Percentiles rank a stretch among this genome's conserved stretches.
phyloP scores from a whole-genome alignment of 2,113 vertebrate genomes.

The Thryonomys swinderianus region DNA sequence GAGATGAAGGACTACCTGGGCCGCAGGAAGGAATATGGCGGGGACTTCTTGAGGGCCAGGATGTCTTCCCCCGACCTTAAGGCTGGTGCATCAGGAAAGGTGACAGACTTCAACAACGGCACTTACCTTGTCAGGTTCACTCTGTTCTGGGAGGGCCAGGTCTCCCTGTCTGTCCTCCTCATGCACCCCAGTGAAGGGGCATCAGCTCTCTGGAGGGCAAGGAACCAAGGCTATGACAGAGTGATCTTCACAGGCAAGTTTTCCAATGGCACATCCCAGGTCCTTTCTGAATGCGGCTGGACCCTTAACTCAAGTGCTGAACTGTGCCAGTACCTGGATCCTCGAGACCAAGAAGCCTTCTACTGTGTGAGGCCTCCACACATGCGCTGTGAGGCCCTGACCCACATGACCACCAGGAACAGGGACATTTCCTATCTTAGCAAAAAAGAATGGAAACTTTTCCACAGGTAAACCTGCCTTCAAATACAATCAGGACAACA shows the following conservation, averaged over 20 bases:
- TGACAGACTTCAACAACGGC: conserved; percentile 77
- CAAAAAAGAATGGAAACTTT: conserved; percentile 42
- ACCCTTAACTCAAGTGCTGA: conserved; percentile 42
- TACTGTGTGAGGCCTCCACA: conserved; percentile 64
- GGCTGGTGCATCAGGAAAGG: conserved; percentile 68
- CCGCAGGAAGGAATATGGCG: conserved; percentile 69
- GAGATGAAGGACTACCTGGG: conserved; percentile 68
- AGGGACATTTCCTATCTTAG: conserved; percentile 52
- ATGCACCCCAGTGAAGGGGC: conserved; percentile 80
- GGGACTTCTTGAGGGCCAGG: conserved; percentile 79
- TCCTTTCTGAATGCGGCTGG: conserved; percentile 67
- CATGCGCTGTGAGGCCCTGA: conserved; percentile 56
- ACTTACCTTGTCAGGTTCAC: conserved; percentile 79
- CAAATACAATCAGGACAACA: neutral
- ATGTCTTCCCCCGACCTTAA: conserved; percentile 63
- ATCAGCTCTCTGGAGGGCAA: conserved; percentile 73
- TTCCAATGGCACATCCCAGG: conserved; percentile 6
- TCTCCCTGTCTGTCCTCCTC: conserved; percentile 71
- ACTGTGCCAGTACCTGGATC: conserved; percentile 61
- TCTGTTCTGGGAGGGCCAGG: conserved; percentile 77
- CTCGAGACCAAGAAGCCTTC: conserved; percentile 66
- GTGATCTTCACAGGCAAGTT: conserved; percentile 75
- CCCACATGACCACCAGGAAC: conserved; percentile 10
- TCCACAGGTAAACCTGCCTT: conserved; percentile 63
- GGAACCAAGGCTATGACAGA: conserved; percentile 74